Percentiles rank a stretch among this genome's conserved stretches.
These are phyloP conservation scores for Sarcophilus harrisii DNA, from an alignment of 2,797 vertebrate species.

Conservation along the genomic window DNA sequence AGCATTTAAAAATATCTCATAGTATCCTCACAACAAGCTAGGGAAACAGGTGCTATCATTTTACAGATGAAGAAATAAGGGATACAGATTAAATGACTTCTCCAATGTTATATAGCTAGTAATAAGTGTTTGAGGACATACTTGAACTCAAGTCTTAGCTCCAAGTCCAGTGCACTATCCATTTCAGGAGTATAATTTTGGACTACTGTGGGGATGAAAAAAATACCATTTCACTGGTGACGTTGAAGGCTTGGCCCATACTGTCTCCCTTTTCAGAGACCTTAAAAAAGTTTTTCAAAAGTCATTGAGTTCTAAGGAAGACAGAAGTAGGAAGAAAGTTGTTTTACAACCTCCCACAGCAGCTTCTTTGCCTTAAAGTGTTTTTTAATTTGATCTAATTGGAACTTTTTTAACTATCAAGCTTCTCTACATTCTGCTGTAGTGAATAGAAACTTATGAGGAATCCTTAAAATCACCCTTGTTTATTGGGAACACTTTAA, in stretches of 20 bases:
- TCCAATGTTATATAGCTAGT: not conserved
- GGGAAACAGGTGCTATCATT: no score
- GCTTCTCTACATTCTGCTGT: not conserved
- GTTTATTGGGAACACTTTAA: not conserved
- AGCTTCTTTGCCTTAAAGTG: not conserved
- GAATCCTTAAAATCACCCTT: not conserved
- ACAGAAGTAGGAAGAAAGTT: not conserved
- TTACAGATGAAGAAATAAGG: no score
- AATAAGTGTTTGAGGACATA: not conserved
- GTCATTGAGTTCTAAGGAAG: not conserved
- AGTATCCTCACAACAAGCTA: no score
- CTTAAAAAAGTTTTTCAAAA: not conserved
- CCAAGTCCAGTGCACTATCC: not conserved
- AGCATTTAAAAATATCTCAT: no score
- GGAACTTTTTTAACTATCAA: not conserved
- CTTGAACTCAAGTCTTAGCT: not conserved
- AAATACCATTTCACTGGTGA: not conserved
- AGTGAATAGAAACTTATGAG: not conserved
- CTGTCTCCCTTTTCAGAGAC: not conserved
- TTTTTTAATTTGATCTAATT: not conserved
- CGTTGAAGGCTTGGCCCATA: not conserved
- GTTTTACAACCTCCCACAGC: not conserved
- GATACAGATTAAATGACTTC: no score
- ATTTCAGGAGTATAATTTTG: not conserved
- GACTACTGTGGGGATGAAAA: not conserved